Conservation (phyloP, 2,113 vertebrate species). For the Numida meleagris region DNA sequence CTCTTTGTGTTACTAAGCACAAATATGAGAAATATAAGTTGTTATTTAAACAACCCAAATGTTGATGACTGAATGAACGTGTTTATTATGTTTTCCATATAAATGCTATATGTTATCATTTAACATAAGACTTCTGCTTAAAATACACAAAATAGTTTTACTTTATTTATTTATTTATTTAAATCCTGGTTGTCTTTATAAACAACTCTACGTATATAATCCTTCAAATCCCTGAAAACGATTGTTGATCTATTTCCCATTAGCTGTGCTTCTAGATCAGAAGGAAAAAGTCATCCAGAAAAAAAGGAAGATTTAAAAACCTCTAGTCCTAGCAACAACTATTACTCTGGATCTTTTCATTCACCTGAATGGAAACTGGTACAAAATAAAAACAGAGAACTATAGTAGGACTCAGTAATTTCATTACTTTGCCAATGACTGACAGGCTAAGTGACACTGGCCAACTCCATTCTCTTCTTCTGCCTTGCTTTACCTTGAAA, state of each 20-base stretch:
- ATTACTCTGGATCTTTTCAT: not conserved
- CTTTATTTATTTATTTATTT: too few relatives aligned
- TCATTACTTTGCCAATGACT: not conserved
- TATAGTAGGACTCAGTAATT: not conserved
- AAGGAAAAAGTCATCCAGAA: not conserved
- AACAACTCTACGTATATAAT: not conserved
- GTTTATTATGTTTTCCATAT: not conserved
- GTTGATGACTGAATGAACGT: not conserved
- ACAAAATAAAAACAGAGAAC: not conserved
- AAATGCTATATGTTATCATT: not conserved
- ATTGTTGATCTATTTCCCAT: not conserved
- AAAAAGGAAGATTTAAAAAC: not conserved
- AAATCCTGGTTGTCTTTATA: not conserved
- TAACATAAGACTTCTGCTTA: not conserved
- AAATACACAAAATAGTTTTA: not conserved
- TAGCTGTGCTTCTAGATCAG: not conserved
- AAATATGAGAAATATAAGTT: not conserved
- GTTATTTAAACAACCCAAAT: not conserved
- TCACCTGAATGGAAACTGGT: not conserved
- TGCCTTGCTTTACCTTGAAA: not conserved
- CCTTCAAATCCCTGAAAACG: not conserved
- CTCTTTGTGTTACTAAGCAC: not conserved
- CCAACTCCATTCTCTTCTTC: not conserved
- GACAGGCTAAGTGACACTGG: not conserved
- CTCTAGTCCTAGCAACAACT: not conserved